Percentiles rank a stretch among this genome's conserved stretches.
Evolutionary conservation across 1,140 invertebrate genomes (phyloP).

Genomic region (Hyposmocoma kahamanoa): DNA sequence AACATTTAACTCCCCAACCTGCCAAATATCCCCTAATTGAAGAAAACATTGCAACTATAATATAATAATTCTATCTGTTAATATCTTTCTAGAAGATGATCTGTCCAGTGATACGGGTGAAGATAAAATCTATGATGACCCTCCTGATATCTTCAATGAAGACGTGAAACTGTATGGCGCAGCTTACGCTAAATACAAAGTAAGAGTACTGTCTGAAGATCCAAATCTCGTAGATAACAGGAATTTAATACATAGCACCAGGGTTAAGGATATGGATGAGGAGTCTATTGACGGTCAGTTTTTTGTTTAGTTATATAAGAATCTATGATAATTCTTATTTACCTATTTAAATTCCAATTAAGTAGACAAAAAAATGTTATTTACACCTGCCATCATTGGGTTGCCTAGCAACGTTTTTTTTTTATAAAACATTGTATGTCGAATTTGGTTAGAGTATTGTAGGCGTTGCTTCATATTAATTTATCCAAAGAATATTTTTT

Average conservation of each 20-base stretch:
- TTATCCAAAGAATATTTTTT: too few species aligned
- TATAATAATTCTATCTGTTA: background rate
- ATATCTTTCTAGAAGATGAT: slow-evolving; percentile 48
- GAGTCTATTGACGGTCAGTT: slow-evolving; percentile 29
- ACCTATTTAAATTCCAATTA: too few species aligned
- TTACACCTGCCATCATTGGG: too few species aligned
- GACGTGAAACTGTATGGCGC: slow-evolving; percentile 57
- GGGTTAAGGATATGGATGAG: slow-evolving; percentile 37
- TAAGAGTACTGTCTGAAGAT: slow-evolving; percentile 38
- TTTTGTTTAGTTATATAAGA: too few species aligned
- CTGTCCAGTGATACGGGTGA: slow-evolving; percentile 71
- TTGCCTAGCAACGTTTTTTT: too few species aligned
- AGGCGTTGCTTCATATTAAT: too few species aligned
- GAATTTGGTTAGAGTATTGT: too few species aligned
- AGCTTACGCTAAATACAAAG: slow-evolving; percentile 67
- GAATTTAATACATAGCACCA: slow-evolving; percentile 32
- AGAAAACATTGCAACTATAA: background rate
- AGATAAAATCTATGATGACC: slow-evolving; percentile 58
- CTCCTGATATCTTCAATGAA: slow-evolving; percentile 43
- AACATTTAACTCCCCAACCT: too few species aligned
- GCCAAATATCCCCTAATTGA: too few species aligned
- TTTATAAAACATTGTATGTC: too few species aligned
- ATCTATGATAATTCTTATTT: too few species aligned
- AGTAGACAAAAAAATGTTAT: too few species aligned
- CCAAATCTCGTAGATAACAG: slow-evolving; percentile 24